Evolutionary conservation across 2,888 invertebrate species (phyloP), one percentile per base, ranked within the genome.

Genomic region (Tanytarsus gracilentus): DNA sequence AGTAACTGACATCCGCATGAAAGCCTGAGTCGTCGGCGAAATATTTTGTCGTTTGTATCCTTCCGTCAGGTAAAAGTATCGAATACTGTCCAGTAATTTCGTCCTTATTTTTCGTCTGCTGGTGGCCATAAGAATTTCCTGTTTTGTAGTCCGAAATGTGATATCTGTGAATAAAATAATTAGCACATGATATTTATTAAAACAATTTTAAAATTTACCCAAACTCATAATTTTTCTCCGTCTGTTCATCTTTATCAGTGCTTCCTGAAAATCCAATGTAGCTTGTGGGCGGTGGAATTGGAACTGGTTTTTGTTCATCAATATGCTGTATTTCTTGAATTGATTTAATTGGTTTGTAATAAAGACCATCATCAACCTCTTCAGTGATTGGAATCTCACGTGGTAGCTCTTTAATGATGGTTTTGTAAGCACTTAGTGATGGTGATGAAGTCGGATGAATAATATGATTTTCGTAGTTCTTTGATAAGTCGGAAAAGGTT

Each of bases 91-190:
- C 88, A 65, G 80, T 81, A 49, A 78, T 79, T 63, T 82, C 79
- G 9, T 84, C 86, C 63, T 80, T 78, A 64, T 82, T 79, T 65
- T 79, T 78, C 44, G 79, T 78, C 72, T 89, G 88, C 62, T 81
- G 80, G 70, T 89, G 88, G 7, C 88, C 86, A 69, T 83, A 89
- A 69, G 86, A 83, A 68, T 84, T 87, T 55, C 85, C 85, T 63
- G 80, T 79, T 65, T 83, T 75, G 62, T 78, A 78, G 71, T 89
- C 88, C 61, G 79, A 78, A 4, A 89, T 86, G 62, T 82, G 75
- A 74, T 88, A 88, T 2, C 87, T 52, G 52, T 14, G 26, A 27
- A 50, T 9, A 7, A 25, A 27, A 27, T 78, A 33, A 33, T 3
- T 11, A 33, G 9, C n/a, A 11, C 9, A 33, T 33, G n/a, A n/a